phyloP scores from a whole-genome alignment of 2,797 vertebrate species.

The Tiaroga cobitis region DNA sequence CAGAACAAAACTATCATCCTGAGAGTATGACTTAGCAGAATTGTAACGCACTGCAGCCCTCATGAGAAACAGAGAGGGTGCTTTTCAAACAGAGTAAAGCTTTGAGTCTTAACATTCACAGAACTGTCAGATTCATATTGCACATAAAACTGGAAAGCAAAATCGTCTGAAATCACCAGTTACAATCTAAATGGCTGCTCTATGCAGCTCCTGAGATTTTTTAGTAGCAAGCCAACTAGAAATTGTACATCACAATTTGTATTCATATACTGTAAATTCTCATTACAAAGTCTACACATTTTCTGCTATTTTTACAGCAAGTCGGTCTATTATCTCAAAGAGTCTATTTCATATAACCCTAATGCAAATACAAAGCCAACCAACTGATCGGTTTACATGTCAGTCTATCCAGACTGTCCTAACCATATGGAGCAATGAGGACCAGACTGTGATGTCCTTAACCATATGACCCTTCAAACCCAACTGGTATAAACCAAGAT shows the following conservation, averaged over 20 bases:
- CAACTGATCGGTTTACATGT: not conserved
- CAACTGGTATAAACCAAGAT: not conserved
- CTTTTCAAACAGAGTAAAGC: not conserved
- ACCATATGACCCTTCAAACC: not conserved
- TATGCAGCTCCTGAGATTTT: not conserved
- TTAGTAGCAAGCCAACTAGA: not conserved
- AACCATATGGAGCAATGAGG: not conserved
- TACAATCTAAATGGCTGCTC: not conserved
- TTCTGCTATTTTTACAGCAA: not conserved
- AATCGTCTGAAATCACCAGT: not conserved
- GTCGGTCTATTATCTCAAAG: not conserved
- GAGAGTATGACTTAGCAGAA: conserved; percentile 31
- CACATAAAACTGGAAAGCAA: not conserved
- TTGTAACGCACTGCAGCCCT: conserved; percentile 11
- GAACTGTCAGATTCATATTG: not conserved
- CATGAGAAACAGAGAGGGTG: not conserved
- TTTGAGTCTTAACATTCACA: not conserved
- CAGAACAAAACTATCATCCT: conserved; percentile 4
- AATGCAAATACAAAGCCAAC: not conserved
- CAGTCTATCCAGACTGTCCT: not conserved
- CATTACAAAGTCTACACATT: not conserved
- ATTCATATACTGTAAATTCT: too few relatives aligned
- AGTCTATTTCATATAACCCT: not conserved
- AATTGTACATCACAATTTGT: not conserved
- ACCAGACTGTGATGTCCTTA: not conserved